A percentile compares a stretch with the other conserved stretches of the same genome.
Conservation (phyloP, 2,113 vertebrate genomes). For the Chaenogobius annularis region DNA sequence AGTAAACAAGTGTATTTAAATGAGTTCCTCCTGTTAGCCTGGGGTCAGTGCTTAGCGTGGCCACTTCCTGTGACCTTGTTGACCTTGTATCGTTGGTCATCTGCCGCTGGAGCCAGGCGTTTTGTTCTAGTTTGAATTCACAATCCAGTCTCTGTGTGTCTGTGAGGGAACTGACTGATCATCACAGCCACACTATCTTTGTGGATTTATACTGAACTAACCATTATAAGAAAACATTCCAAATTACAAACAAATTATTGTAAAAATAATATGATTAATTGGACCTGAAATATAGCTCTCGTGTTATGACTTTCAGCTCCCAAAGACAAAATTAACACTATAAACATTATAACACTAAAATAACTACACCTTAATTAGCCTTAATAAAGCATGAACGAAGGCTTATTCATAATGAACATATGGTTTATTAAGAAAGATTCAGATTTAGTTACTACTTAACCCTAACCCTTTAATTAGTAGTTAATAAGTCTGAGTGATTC, state of each 20-base stretch:
- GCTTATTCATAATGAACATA: too few relatives aligned
- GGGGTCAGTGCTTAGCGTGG: constrained; percentile 17
- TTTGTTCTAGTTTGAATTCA: constrained; percentile 52
- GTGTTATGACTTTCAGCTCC: background rate
- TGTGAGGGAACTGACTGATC: constrained; percentile 26
- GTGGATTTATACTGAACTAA: background rate
- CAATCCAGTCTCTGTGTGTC: constrained; percentile 51
- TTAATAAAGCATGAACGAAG: too few relatives aligned
- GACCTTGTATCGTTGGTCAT: constrained; percentile 30
- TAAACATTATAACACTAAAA: too few relatives aligned
- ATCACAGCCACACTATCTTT: constrained; percentile 4
- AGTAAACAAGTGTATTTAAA: background rate
- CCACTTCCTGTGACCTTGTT: constrained; percentile 45
- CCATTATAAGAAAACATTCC: background rate
- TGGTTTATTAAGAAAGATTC: too few relatives aligned
- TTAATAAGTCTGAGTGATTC: too few relatives aligned
- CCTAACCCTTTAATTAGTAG: too few relatives aligned
- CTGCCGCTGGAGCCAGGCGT: constrained; percentile 19
- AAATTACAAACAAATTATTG: background rate
- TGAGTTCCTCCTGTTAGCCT: background rate
- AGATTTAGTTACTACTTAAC: too few relatives aligned
- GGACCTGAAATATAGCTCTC: background rate
- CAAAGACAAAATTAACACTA: background rate
- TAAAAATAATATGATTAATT: too few relatives aligned
- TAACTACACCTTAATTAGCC: too few relatives aligned